Evolutionary conservation across 53 echinoderm and acorn worm genomes (phyloP).

Genomic region (Holothuria leucospilota): DNA sequence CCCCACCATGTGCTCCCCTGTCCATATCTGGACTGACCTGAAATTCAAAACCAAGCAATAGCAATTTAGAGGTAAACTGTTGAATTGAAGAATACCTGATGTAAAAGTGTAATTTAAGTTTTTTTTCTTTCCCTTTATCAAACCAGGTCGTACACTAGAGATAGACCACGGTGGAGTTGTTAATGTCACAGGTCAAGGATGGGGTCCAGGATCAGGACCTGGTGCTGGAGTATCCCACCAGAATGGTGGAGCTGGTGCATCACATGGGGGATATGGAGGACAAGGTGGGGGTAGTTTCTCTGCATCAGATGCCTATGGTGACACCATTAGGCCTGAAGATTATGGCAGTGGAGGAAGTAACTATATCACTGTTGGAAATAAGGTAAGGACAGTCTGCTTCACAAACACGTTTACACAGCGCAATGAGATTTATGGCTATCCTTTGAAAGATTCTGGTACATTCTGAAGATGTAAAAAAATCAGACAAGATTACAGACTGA

Average conservation of each 20-base stretch:
- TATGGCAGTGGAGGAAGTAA: slow-evolving; percentile 91
- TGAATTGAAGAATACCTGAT: too few species aligned
- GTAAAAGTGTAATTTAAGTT: too few species aligned
- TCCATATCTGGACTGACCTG: too few species aligned
- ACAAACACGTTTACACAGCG: background rate
- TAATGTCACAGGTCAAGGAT: slow-evolving; percentile 75
- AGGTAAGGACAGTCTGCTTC: background rate
- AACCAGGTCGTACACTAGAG: slow-evolving; percentile 61
- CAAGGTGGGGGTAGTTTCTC: slow-evolving; percentile 59
- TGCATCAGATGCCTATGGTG: slow-evolving; percentile 69
- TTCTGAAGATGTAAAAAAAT: too few species aligned
- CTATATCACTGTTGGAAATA: slow-evolving; percentile 21
- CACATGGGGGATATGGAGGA: slow-evolving; percentile 90
- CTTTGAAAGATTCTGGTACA: too few species aligned
- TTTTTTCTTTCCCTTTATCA: too few species aligned
- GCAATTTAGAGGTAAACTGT: too few species aligned
- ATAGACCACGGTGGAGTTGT: slow-evolving; percentile 77
- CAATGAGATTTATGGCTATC: background rate
- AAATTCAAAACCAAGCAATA: too few species aligned
- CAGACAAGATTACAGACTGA: too few species aligned
- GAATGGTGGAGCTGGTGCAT: slow-evolving; percentile 81
- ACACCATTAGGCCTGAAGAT: slow-evolving; percentile 60
- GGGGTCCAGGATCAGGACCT: slow-evolving; percentile 64
- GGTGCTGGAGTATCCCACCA: slow-evolving; percentile 68
- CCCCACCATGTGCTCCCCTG: too few species aligned